Evolutionary conservation across 2,113 vertebrate genomes (phyloP).

Genomic region (Eonycteris spelaea): DNA sequence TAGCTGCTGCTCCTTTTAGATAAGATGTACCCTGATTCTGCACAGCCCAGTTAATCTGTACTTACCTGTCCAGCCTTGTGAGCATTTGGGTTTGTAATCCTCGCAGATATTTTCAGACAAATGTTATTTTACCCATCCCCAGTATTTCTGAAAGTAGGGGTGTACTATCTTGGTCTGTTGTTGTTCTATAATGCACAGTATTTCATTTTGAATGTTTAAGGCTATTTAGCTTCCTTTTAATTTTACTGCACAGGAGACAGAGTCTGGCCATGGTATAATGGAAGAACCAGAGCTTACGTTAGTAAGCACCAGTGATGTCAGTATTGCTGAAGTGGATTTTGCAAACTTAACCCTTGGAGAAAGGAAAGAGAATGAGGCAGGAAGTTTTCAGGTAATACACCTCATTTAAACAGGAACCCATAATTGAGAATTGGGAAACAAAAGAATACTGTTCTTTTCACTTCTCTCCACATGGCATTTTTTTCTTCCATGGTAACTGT

Average conservation of each 20-base stretch:
- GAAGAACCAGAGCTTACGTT: conserved; percentile 92
- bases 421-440: background rate
- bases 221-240: background rate
- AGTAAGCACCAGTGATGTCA: conserved; percentile 86
- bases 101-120: background rate
- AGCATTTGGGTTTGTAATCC: background rate
- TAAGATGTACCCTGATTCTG: background rate
- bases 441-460: background rate
- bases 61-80: no score
- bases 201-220: background rate
- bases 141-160: background rate
- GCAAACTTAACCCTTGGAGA: conserved; percentile 62
- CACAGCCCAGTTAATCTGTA: background rate
- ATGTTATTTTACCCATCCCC: background rate
- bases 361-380: background rate
- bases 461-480: background rate
- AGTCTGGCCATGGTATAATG: conserved; percentile 88
- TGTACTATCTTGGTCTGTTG: background rate
- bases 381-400: conserved; percentile 52
- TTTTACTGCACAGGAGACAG: conserved; percentile 79
- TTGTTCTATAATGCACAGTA: background rate
- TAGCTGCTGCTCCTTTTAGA: background rate
- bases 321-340: conserved; percentile 80
- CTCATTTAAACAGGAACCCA: background rate
- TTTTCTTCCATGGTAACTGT: background rate